Percentiles rank a stretch among this genome's conserved stretches.
Evolutionary conservation across 2,797 vertebrate genomes (phyloP).

Genomic region (Cryptoprocta ferox): DNA sequence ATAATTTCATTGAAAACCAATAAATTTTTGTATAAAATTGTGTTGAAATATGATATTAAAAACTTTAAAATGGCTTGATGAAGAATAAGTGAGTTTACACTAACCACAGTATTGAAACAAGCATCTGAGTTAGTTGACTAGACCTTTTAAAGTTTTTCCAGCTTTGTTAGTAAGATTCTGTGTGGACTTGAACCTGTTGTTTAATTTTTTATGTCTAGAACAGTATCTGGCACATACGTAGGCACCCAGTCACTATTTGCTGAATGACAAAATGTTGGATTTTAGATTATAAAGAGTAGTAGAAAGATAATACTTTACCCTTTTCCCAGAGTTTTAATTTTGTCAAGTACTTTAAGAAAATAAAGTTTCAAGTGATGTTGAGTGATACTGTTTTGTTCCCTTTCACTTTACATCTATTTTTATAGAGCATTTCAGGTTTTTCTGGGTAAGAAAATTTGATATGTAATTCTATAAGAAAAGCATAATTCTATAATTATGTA

Average conservation of each 20-base stretch:
- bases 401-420: not conserved
- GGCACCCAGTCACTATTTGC: not conserved
- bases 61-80: not conserved
- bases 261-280: not conserved
- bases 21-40: not conserved
- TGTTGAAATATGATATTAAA: conserved; percentile 7
- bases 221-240: not conserved
- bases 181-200: not conserved
- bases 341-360: not conserved
- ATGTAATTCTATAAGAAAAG: not conserved
- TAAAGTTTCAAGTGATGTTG: not conserved
- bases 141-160: not conserved
- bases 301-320: not conserved
- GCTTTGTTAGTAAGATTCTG: not conserved
- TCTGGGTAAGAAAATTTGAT: not conserved
- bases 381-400: not conserved
- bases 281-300: not conserved
- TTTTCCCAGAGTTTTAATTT: not conserved
- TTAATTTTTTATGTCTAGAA: not conserved
- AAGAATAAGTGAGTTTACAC: not conserved
- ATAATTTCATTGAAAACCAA: not conserved
- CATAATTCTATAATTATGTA: too few relatives aligned
- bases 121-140: not conserved
- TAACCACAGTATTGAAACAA: not conserved
- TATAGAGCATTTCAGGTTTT: not conserved